Evolutionary conservation across 2,888 invertebrate genomes (phyloP).

Genomic region (Sylvicola cinctus): DNA sequence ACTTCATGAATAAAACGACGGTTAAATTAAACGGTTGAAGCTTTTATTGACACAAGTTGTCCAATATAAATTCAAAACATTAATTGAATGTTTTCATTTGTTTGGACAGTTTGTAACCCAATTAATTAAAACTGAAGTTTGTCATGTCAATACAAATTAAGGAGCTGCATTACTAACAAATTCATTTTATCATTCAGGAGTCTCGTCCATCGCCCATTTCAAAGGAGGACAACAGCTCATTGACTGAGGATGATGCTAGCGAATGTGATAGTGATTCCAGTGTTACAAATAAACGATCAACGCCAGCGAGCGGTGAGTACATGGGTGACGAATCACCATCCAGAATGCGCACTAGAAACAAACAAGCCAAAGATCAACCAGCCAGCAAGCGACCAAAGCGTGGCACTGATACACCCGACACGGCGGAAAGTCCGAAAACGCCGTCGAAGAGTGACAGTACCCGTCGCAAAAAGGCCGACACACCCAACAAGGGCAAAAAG

Average conservation of each 20-base stretch:
- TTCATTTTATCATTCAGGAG: constrained; percentile 11
- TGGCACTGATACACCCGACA: constrained; percentile 34
- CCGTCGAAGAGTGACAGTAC: constrained; percentile 24
- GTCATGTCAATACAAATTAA: too few relatives aligned
- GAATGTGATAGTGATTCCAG: constrained; percentile 90
- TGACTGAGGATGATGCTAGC: constrained; percentile 78
- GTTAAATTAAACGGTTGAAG: too few relatives aligned
- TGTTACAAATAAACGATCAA: constrained; percentile 40
- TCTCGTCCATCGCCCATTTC: constrained; percentile 44
- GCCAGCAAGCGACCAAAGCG: constrained; percentile 35
- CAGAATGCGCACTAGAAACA: constrained; percentile 74
- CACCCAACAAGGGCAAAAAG: constrained; percentile 32
- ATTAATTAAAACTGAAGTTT: too few relatives aligned
- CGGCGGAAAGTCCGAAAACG: constrained; percentile 24
- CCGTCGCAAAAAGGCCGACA: constrained; percentile 26
- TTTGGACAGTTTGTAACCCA: too few relatives aligned
- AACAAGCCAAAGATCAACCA: constrained; percentile 54
- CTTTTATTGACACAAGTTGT: too few relatives aligned
- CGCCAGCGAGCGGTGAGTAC: constrained; percentile 5
- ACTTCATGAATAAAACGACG: too few relatives aligned
- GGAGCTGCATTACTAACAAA: too few relatives aligned
- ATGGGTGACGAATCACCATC: constrained; percentile 55
- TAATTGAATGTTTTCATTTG: too few relatives aligned
- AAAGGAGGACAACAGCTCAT: constrained; percentile 57
- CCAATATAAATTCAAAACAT: too few relatives aligned